A percentile compares a stretch with the other conserved stretches of the same genome.
Conservation (phyloP, 2,888 invertebrate species). For the Rotaria sp. region DNA sequence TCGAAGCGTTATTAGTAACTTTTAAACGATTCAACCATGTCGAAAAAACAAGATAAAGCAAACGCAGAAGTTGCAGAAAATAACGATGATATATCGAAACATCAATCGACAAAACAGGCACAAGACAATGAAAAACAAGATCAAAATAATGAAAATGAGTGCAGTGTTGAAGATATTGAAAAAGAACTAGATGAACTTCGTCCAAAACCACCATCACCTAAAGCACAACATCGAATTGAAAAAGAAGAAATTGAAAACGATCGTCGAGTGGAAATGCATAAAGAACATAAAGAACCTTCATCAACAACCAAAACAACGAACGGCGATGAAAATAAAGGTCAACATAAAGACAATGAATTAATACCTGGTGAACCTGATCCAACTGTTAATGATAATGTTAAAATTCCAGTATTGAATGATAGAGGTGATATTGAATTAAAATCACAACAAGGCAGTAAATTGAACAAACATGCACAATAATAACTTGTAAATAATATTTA, state of each 20-base stretch:
- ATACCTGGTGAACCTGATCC: not conserved
- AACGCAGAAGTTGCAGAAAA: too few species aligned
- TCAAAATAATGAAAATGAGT: not conserved
- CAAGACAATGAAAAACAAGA: not conserved
- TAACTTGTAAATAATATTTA: not conserved
- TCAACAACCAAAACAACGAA: not conserved
- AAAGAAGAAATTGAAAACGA: not conserved
- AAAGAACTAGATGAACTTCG: not conserved
- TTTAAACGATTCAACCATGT: too few species aligned
- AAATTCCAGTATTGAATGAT: not conserved
- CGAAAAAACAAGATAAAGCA: too few species aligned
- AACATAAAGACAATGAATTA: not conserved
- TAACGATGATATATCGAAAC: not conserved
- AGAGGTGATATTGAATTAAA: not conserved
- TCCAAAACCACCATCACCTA: not conserved
- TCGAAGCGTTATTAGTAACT: too few species aligned
- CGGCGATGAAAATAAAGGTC: not conserved
- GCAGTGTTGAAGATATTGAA: not conserved
- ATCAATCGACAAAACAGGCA: not conserved
- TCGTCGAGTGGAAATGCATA: not conserved
- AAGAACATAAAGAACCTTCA: not conserved
- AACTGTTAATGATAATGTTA: not conserved
- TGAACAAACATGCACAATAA: not conserved
- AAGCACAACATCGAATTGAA: not conserved
- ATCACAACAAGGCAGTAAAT: not conserved